Evolutionary conservation across 1,140 invertebrate genomes (phyloP).

Genomic region (Lithobius niger): DNA sequence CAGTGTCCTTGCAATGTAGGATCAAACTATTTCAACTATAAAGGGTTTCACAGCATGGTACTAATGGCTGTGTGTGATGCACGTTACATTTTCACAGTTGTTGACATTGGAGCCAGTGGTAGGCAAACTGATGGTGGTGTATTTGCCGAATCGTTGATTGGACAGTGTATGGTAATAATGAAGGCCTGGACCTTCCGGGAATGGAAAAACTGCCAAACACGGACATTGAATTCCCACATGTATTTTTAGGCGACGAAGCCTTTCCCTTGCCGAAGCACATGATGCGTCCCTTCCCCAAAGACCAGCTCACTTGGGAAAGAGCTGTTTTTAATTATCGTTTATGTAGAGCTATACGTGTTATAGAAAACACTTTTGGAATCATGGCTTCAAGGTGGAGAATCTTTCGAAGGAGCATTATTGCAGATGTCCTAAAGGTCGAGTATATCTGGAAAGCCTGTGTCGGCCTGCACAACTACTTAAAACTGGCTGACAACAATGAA

Average conservation of each 20-base stretch:
- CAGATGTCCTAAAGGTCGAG: too few relatives aligned
- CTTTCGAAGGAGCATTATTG: too few relatives aligned
- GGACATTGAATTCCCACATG: neutral
- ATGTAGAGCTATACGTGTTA: conserved; percentile 17
- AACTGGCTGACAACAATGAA: too few relatives aligned
- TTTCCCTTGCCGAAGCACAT: conserved; percentile 26
- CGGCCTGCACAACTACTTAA: too few relatives aligned
- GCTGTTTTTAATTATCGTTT: conserved; percentile 28
- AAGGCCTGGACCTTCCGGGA: neutral
- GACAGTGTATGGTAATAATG: conserved; percentile 4
- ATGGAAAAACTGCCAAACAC: neutral
- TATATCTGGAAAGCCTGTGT: too few relatives aligned
- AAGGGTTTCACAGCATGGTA: conserved; percentile 10
- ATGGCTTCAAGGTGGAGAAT: too few relatives aligned
- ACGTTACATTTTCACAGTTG: conserved; percentile 15
- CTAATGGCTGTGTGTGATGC: conserved; percentile 19
- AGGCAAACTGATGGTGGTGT: conserved; percentile 19
- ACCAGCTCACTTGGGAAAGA: conserved; percentile 15
- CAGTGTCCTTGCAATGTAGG: conserved; percentile 26
- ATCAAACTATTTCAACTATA: conserved; percentile 10
- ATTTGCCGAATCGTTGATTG: conserved; percentile 8
- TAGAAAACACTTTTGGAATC: conserved; percentile 26
- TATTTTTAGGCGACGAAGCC: conserved; percentile 1
- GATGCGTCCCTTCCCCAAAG: conserved; percentile 25
- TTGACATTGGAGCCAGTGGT: conserved; percentile 20